Conservation (phyloP, 1,140 invertebrate species). For the Euglossa dilemma region DNA sequence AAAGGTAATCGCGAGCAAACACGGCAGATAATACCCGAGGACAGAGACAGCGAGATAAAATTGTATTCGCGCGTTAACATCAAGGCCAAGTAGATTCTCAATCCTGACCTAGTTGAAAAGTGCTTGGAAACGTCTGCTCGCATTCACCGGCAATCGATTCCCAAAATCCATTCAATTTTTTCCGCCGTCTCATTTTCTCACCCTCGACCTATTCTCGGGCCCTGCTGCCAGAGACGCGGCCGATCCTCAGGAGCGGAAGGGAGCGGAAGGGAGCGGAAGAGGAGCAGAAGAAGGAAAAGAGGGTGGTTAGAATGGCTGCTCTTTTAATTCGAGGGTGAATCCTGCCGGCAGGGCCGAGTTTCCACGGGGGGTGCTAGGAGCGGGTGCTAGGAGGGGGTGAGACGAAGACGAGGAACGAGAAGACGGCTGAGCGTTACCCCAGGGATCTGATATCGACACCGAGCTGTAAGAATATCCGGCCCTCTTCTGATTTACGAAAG, state of each 20-base stretch:
- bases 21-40: not conserved
- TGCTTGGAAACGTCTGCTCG: not conserved
- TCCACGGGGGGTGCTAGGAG: not conserved
- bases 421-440: slow-evolving; percentile 39
- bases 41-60: not conserved
- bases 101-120: slow-evolving; percentile 30
- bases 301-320: slow-evolving; percentile 58
- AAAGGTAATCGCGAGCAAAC: not conserved
- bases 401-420: slow-evolving; percentile 34
- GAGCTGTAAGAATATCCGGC: slow-evolving; percentile 68
- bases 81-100: not conserved
- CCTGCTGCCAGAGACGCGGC: slow-evolving; percentile 4
- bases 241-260: not conserved
- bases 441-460: slow-evolving; percentile 70
- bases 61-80: not conserved
- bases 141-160: not conserved
- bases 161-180: slow-evolving; percentile 43
- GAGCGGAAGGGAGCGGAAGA: not conserved
- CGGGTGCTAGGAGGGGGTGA: too few species aligned
- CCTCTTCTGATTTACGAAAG: slow-evolving; percentile 66
- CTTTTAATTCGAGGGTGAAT: slow-evolving; percentile 72
- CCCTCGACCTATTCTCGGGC: slow-evolving; percentile 29
- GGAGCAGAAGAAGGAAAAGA: not conserved
- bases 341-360: slow-evolving; percentile 28
- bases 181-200: not conserved